These are phyloP conservation scores for Caenorhabditis brenneri DNA, from an alignment of 1,140 invertebrate genomes.

Conservation along the genomic window DNA sequence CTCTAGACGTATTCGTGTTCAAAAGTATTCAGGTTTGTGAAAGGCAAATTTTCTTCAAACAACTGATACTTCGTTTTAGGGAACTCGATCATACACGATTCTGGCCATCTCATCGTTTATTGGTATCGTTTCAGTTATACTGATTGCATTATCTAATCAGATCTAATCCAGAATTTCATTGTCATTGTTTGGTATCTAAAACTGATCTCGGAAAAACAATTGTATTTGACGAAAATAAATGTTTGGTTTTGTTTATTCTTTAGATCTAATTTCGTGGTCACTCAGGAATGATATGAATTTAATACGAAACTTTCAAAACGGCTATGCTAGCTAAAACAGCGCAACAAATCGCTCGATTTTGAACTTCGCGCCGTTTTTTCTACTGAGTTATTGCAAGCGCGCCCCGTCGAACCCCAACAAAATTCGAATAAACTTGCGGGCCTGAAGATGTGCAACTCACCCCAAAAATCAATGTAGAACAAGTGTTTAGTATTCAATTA, in stretches of 20 bases:
- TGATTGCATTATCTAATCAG: conserved; percentile 38
- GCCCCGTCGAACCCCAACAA: not conserved
- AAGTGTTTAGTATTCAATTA: no score
- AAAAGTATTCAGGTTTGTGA: not conserved
- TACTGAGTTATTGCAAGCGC: not conserved
- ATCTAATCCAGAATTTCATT: not conserved
- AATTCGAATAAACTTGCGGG: not conserved
- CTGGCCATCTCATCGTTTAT: not conserved
- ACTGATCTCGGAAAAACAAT: not conserved
- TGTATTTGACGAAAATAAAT: no score
- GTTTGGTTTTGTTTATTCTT: no score
- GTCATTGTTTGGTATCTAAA: not conserved
- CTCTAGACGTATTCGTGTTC: conserved; percentile 9
- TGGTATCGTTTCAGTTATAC: conserved; percentile 15
- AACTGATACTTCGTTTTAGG: not conserved
- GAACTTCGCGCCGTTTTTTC: no score
- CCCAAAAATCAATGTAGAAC: not conserved
- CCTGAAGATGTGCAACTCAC: not conserved
- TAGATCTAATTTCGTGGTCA: no score
- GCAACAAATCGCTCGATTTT: no score
- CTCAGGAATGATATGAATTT: no score
- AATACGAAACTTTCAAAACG: no score
- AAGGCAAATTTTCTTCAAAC: no score
- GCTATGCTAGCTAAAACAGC: no score
- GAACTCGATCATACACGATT: not conserved